phyloP scores from a whole-genome alignment of 2,888 invertebrate species.

The Hydraecia micacea region DNA sequence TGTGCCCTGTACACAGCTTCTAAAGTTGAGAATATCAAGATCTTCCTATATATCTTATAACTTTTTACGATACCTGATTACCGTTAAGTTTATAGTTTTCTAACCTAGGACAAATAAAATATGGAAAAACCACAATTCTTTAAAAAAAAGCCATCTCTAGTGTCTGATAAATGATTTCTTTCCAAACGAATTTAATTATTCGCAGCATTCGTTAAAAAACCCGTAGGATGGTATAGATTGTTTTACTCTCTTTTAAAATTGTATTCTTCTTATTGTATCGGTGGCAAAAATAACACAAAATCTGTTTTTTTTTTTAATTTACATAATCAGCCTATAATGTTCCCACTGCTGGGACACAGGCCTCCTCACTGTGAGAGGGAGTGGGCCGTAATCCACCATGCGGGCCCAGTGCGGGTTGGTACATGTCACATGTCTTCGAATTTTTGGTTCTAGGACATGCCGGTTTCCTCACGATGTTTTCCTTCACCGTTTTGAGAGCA shows the following conservation, averaged over 20 bases:
- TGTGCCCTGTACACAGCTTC: neutral
- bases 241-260: neutral
- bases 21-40: slow-evolving; percentile 7
- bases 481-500: no score
- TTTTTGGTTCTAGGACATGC: no score
- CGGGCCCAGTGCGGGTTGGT: no score
- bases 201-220: neutral
- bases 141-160: neutral
- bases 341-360: no score
- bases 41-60: neutral
- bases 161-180: neutral
- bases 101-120: no score
- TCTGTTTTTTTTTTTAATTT: neutral
- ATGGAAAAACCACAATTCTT: neutral
- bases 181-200: neutral
- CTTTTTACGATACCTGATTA: neutral
- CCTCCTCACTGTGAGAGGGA: no score
- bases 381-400: no score
- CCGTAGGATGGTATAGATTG: neutral
- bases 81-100: neutral
- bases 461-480: no score
- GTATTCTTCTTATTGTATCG: neutral
- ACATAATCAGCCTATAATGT: no score
- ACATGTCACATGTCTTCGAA: no score
- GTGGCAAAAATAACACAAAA: neutral